phyloP scores from a whole-genome alignment of 2,113 vertebrate genomes.

The Alosa alosa region DNA sequence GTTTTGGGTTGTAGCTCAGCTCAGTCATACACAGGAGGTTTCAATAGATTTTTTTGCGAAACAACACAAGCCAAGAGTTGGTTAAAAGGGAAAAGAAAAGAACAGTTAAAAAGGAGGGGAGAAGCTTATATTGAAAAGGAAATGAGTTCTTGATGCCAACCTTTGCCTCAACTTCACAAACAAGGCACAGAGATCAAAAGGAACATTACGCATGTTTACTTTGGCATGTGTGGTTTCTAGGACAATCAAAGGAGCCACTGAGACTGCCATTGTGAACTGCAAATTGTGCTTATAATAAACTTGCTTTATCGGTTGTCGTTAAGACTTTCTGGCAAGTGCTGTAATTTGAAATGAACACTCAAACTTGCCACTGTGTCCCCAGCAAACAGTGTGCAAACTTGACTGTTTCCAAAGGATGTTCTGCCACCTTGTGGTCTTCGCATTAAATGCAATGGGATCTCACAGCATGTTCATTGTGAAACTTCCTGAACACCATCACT shows the following conservation, averaged over 20 bases:
- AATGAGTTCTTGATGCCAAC: background rate
- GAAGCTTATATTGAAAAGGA: background rate
- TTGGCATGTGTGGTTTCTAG: background rate
- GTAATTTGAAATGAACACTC: background rate
- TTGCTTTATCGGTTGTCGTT: background rate
- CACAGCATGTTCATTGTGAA: background rate
- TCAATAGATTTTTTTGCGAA: background rate
- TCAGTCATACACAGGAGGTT: background rate
- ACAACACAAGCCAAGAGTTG: background rate
- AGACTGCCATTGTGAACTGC: background rate
- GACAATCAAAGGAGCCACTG: background rate
- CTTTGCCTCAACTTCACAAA: background rate
- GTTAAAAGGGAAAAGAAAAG: background rate
- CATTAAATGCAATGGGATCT: background rate
- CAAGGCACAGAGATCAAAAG: background rate
- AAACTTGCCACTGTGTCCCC: background rate
- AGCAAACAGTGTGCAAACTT: background rate
- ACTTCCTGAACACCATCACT: background rate
- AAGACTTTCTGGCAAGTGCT: background rate
- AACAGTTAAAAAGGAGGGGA: background rate
- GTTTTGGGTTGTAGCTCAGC: background rate
- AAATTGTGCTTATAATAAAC: background rate
- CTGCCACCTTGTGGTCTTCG: conserved; percentile 1
- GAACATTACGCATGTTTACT: background rate
- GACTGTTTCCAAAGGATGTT: background rate